Base-by-base conservation (phyloP, 1,140 invertebrate species). In the Heliconius congener region DNA sequence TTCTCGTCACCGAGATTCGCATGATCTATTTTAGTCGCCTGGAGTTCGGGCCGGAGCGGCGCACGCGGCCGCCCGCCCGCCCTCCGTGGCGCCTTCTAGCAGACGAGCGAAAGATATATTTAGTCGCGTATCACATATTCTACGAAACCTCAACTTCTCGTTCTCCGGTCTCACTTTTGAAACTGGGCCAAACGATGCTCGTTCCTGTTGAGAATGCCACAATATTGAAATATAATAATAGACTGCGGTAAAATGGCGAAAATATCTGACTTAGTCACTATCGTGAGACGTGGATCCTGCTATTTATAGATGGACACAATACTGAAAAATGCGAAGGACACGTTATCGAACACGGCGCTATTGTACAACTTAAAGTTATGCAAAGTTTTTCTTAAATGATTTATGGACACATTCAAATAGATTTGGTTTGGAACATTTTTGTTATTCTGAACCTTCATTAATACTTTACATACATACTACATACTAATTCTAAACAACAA, bases 161-260 rank as follows among this genome's bases (percentile, higher is more conserved):
- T 87, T 90, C 88, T 89, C 86, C 87, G 88, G 82, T 91, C 90
- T 88, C 86, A 89, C 88, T 91, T 90, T 94, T 94, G 93, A 94
- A 93, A 90, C 91, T 94, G 93, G 91, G 93, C 91, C 91, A 94
- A 94, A 92, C 87, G 90, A 91, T 91, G 89, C 85, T 85, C 88
- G 88, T 90, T 89, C 88, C 87, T 87, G 89, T 84, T 91, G 87
- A 92, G 91, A 94, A 92, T 94, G 90, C 91, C 86, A 92, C 90
- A 92, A 92, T 92, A 92, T 93, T 91, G 82, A 92, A 94, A 93
- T 94, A 92, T 91, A 94, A 93, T 93, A 93, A 93, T 94, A 94
- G 92, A 88, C 60, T 79, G 84, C 73, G 89, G 88, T 89, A 88
- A 86, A 89, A 86, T 91, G 77, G 88, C 91, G 79, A 93, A 94